Evolutionary conservation across 2,888 invertebrate genomes (phyloP).

Genomic region (Rhagophthalmus giganteus): DNA sequence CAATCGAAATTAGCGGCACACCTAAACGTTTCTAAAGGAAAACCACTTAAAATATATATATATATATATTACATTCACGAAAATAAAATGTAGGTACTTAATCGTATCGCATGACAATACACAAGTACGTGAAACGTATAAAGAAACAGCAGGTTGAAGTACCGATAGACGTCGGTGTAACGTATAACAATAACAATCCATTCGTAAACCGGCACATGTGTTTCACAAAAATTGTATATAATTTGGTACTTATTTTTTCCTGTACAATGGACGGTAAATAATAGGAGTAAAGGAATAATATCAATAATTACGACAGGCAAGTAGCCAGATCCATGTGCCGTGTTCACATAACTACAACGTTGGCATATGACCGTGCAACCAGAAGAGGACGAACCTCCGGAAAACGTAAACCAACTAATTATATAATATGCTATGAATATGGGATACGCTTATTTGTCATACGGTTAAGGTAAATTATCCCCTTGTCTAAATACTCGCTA

Average conservation of each 20-base stretch:
- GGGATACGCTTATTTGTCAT: slow-evolving; percentile 32
- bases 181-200: slow-evolving; percentile 39
- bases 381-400: slow-evolving; percentile 40
- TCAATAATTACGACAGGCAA: slow-evolving; percentile 55
- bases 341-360: slow-evolving; percentile 50
- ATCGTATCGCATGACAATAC: slow-evolving; percentile 29
- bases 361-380: slow-evolving; percentile 40
- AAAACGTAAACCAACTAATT: slow-evolving; percentile 42
- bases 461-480: slow-evolving; percentile 29
- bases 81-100: slow-evolving; percentile 8
- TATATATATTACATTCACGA: slow-evolving; percentile 4
- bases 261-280: slow-evolving; percentile 56
- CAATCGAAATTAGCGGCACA: slow-evolving; percentile 4
- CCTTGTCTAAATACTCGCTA: slow-evolving; percentile 23
- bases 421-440: slow-evolving; percentile 34
- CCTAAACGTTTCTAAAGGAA: slow-evolving; percentile 11
- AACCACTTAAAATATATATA: slow-evolving; percentile 12
- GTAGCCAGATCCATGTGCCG: slow-evolving; percentile 55
- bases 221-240: slow-evolving; percentile 56
- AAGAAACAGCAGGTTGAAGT: slow-evolving; percentile 34
- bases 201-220: slow-evolving; percentile 47
- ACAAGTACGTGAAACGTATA: slow-evolving; percentile 13
- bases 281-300: slow-evolving; percentile 54
- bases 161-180: slow-evolving; percentile 22
- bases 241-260: slow-evolving; percentile 55